Conservation (phyloP, 2,113 vertebrate genomes). For the Nothoprocta perdicaria region DNA sequence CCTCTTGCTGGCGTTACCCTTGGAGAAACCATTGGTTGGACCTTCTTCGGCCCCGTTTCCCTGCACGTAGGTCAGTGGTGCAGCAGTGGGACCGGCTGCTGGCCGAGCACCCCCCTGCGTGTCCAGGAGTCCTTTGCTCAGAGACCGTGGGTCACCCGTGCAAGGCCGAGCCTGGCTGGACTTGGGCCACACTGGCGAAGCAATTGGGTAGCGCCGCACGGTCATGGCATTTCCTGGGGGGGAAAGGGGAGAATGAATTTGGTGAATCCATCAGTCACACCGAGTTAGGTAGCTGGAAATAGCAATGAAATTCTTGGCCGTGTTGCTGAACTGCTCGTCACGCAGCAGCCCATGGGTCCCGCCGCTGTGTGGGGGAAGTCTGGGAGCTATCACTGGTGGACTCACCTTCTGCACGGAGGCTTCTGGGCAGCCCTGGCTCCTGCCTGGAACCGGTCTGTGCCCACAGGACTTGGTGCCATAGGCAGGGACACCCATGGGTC, state of each 20-base stretch:
- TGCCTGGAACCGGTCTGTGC: too few relatives aligned
- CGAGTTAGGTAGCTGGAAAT: neutral
- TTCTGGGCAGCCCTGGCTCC: too few relatives aligned
- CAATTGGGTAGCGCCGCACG: conserved; percentile 87
- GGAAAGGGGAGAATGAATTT: neutral
- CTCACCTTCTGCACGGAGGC: too few relatives aligned
- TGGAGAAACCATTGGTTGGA: neutral
- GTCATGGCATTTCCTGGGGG: conserved; percentile 88
- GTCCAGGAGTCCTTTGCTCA: neutral
- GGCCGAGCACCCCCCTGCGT: neutral
- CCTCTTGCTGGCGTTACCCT: conserved; percentile 47
- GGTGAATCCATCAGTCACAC: neutral
- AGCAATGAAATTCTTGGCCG: neutral
- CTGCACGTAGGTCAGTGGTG: neutral
- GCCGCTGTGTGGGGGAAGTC: too few relatives aligned
- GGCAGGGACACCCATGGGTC: too few relatives aligned
- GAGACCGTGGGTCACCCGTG: conserved; percentile 16
- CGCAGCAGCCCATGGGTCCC: too few relatives aligned
- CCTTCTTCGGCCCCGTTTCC: neutral
- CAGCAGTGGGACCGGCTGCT: neutral
- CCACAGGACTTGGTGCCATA: too few relatives aligned
- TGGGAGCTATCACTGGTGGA: too few relatives aligned
- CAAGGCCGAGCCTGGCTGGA: conserved; percentile 37
- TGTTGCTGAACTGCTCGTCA: too few relatives aligned
- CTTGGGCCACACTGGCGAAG: conserved; percentile 63